Evolutionary conservation across 2,797 vertebrate genomes (phyloP), one percentile per base, ranked within the genome.

Genomic region (Eupleurogrammus muticus): DNA sequence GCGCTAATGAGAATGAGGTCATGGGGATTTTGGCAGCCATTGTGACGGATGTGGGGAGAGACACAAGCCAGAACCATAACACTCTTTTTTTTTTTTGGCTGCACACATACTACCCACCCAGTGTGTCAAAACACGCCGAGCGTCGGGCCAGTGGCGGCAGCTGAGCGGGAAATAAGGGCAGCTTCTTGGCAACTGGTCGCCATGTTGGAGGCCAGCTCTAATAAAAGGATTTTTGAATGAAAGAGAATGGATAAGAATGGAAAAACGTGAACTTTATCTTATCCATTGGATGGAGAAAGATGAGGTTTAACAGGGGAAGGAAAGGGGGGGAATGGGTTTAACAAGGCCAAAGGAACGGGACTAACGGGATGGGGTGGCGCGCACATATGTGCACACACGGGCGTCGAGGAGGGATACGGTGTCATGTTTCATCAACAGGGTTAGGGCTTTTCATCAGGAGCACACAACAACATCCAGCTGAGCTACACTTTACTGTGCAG

Each of bases 1-100:
- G 66, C 32, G 75, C 76, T 87, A 88, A 90, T 87, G 88, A 89
- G 84, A 91, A 84, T 82, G 85, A 89, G 81, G 87, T 87, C 84
- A 89, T 81, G 72, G 84, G 67, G 81, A 86, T 72, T 83, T 70
- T 87, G 85, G 81, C 80, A 82, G 69, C 62, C 63, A 78, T 79
- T 86, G 83, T 74, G 73, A 82, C 17, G 60, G 76, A 90, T 85
- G 81, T 81, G 79, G 60, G 58, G 67, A 82, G 75, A 80, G 78
- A 85, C 73, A 68, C 70, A 77, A 73, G 80, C 81, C 68, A 73
- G 78, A 83, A 60, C 64, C 51, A 68, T 62, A 84, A 90, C 76
- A 73, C 66, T 42, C 65, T n/a, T 52, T 72, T 24, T 75, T 64
- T 61, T 60, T 24, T 75, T 64, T 61, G 57, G 17, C 57, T 67